phyloP scores from a whole-genome alignment of 2,888 invertebrate species.

The Lumbricus terrestris region DNA sequence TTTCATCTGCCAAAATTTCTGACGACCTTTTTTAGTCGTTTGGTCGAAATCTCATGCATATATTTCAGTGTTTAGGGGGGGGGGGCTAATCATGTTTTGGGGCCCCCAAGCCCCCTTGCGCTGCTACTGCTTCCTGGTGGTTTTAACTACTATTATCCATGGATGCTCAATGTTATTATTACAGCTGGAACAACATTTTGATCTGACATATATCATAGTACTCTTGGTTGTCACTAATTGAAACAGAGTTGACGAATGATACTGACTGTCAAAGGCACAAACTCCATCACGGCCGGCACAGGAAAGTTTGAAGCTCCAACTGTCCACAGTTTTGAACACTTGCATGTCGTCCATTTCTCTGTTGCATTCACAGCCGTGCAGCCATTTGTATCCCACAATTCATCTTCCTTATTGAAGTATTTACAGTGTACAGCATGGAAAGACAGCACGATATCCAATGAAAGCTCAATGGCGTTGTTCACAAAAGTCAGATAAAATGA shows the following conservation, averaged over 20 bases:
- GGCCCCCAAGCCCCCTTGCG: no score
- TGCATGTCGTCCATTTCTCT: conserved; percentile 7
- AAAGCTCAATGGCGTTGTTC: neutral
- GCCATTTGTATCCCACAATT: neutral
- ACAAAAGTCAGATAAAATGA: conserved; percentile 14
- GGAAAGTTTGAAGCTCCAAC: conserved; percentile 13
- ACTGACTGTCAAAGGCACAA: neutral
- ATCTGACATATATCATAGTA: neutral
- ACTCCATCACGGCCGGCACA: neutral
- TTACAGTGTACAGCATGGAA: neutral
- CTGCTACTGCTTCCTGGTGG: no score
- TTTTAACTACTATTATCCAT: neutral
- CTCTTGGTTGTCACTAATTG: no score
- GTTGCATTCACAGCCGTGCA: conserved; percentile 9
- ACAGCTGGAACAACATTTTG: neutral
- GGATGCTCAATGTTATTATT: no score
- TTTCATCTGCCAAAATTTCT: no score
- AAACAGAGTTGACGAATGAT: neutral
- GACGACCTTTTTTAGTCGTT: no score
- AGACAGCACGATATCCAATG: neutral
- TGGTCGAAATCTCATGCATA: no score
- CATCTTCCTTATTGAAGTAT: neutral
- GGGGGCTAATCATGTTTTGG: no score
- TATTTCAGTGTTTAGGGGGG: no score
- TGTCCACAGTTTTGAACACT: neutral